Percentiles rank a stretch among this genome's conserved stretches.
These are phyloP conservation scores for Ophioderma brevispina DNA, from an alignment of 35 echinoderm and acorn worm genomes.

Conservation along the genomic window DNA sequence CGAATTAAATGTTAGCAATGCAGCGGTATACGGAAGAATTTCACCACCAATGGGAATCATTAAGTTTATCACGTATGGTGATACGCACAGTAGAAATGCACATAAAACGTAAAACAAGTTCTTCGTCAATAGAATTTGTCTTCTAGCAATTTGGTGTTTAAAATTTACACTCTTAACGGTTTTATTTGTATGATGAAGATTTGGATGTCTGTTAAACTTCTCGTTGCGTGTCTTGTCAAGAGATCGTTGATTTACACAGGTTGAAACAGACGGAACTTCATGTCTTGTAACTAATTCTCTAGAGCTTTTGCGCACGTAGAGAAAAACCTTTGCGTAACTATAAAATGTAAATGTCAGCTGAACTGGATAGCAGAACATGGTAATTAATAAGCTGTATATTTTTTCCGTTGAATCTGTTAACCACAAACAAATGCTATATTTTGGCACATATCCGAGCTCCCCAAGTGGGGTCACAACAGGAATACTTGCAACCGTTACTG, in stretches of 20 bases:
- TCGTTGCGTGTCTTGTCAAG: too few species aligned
- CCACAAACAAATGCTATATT: slow-evolving; percentile 34
- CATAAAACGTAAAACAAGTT: slow-evolving; percentile 44
- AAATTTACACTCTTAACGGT: background rate
- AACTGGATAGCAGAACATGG: background rate
- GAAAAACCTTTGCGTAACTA: background rate
- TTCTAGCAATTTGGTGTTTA: background rate
- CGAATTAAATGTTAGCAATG: background rate
- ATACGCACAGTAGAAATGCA: slow-evolving; percentile 26
- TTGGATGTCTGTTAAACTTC: background rate
- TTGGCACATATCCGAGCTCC: slow-evolving; percentile 31
- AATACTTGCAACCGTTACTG: slow-evolving; percentile 11
- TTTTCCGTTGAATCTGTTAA: background rate
- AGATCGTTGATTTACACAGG: too few species aligned
- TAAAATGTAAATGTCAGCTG: background rate
- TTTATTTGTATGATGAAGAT: background rate
- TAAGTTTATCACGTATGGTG: background rate
- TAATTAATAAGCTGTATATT: background rate
- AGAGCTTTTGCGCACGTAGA: background rate
- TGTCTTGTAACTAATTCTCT: background rate
- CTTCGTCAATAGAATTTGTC: slow-evolving; percentile 20
- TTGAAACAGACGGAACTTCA: too few species aligned
- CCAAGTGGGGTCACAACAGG: slow-evolving; percentile 15
- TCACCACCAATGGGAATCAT: background rate
- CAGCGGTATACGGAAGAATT: background rate